These are phyloP conservation scores for Leucopsar rothschildi DNA, from an alignment of 2,113 vertebrate genomes.

Conservation along the genomic window DNA sequence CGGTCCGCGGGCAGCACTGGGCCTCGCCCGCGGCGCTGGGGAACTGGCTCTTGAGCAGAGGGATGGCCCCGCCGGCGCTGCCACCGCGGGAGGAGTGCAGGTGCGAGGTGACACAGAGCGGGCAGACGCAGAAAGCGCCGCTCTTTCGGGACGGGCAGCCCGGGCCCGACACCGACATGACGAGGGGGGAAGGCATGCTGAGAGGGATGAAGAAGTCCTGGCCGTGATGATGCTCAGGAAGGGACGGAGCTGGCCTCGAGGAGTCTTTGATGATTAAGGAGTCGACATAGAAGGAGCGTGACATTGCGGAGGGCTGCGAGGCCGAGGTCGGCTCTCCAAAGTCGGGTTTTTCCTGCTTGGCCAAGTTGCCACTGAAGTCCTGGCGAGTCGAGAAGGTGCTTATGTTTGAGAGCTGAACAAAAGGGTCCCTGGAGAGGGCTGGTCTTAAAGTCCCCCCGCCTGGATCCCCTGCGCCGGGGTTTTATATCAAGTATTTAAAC, in stretches of 20 bases:
- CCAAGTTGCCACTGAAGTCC: conserved; percentile 76
- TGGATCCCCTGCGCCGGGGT: conserved; percentile 82
- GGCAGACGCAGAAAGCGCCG: conserved; percentile 93
- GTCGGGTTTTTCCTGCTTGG: background rate
- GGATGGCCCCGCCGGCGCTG: conserved; percentile 76
- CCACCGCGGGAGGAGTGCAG: conserved; percentile 81
- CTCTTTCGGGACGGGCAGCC: conserved; percentile 90
- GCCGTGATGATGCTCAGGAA: conserved; percentile 78
- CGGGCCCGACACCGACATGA: conserved; percentile 87
- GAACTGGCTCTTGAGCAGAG: conserved; percentile 89
- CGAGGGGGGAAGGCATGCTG: conserved; percentile 87
- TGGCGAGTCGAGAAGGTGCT: conserved; percentile 86
- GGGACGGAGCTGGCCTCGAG: conserved; percentile 76
- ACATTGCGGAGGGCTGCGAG: conserved; percentile 74
- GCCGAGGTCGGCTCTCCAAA: background rate
- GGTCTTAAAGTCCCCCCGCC: conserved; percentile 92
- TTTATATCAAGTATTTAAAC: conserved; percentile 85
- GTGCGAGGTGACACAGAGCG: conserved; percentile 95
- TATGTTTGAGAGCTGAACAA: conserved; percentile 93
- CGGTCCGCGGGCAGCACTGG: conserved; percentile 84
- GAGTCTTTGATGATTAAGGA: conserved; percentile 97
- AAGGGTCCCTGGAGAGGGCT: conserved; percentile 96
- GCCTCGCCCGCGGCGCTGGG: conserved; percentile 75
- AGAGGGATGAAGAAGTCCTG: conserved; percentile 94
- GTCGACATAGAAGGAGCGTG: conserved; percentile 97